Evolutionary conservation across 2,888 invertebrate genomes (phyloP).

Genomic region (Luperina nickerlii): DNA sequence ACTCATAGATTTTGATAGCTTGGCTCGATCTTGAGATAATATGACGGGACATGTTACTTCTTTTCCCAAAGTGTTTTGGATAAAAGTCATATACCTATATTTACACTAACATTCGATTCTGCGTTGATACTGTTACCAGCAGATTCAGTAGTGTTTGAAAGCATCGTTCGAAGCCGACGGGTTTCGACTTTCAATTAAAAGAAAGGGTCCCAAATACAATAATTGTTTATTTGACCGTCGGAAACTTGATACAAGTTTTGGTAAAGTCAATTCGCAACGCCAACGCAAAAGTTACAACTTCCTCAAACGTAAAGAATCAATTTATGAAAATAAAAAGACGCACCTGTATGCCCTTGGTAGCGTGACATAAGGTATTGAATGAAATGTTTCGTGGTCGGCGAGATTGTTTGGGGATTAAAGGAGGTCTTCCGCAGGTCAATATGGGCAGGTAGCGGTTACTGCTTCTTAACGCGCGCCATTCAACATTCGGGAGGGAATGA

Average conservation of each 20-base stretch:
- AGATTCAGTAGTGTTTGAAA: background rate
- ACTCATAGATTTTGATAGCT: background rate
- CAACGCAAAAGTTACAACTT: constrained; percentile 38
- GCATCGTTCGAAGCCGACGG: background rate
- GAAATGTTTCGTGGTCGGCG: constrained; percentile 82
- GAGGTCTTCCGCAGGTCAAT: constrained; percentile 83
- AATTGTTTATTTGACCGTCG: constrained; percentile 9
- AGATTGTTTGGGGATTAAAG: constrained; percentile 82
- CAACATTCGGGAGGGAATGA: constrained; percentile 25
- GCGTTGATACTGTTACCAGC: background rate
- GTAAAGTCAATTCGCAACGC: constrained; percentile 18
- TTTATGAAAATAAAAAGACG: constrained; percentile 51
- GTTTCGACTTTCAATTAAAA: constrained; percentile 1
- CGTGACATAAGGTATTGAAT: constrained; percentile 70
- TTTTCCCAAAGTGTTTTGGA: background rate
- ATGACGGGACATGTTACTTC: fast-evolving
- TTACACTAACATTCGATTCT: background rate
- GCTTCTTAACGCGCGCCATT: constrained; percentile 43
- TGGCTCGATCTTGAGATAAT: background rate
- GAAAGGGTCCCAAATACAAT: background rate
- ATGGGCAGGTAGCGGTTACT: constrained; percentile 82
- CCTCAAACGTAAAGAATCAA: constrained; percentile 38
- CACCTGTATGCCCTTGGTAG: constrained; percentile 58
- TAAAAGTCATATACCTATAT: background rate
- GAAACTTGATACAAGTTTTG: constrained; percentile 13